These are phyloP conservation scores for Panopea generosa DNA, from an alignment of 2,888 invertebrate species.

Conservation along the genomic window DNA sequence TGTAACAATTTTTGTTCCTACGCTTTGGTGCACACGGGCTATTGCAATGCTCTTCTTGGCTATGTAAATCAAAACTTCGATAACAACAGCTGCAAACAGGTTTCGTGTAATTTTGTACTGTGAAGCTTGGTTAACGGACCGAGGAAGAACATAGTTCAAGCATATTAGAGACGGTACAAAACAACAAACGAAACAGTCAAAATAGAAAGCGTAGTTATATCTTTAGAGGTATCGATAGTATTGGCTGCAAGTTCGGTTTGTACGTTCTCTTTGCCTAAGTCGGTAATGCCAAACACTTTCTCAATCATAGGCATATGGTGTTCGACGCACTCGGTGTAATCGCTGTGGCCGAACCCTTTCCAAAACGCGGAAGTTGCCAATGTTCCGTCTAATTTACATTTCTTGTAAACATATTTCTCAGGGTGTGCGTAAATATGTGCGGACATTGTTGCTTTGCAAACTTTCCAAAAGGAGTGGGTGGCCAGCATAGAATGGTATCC, in stretches of 20 bases:
- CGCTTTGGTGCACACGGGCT: neutral
- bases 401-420: conserved; percentile 48
- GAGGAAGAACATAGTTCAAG: conserved; percentile 43
- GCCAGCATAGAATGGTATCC: conserved; percentile 66
- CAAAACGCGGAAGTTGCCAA: conserved; percentile 51
- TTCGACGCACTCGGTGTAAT: conserved; percentile 49
- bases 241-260: neutral
- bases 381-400: conserved; percentile 48
- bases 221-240: conserved; percentile 7
- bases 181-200: conserved; percentile 44
- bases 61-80: conserved; percentile 37
- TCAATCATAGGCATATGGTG: conserved; percentile 41
- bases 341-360: conserved; percentile 58
- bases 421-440: conserved; percentile 38
- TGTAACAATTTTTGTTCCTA: conserved; percentile 6
- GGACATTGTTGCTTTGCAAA: conserved; percentile 59
- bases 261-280: conserved; percentile 5
- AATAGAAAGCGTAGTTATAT: conserved; percentile 27
- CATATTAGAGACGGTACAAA: conserved; percentile 30
- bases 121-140: conserved; percentile 24
- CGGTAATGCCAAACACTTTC: conserved; percentile 27
- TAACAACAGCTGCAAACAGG: conserved; percentile 35
- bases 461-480: conserved; percentile 50
- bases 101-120: conserved; percentile 50
- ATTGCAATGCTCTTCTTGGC: conserved; percentile 24